phyloP scores from a whole-genome alignment of 2,888 invertebrate genomes.

The Catocala fraxini region DNA sequence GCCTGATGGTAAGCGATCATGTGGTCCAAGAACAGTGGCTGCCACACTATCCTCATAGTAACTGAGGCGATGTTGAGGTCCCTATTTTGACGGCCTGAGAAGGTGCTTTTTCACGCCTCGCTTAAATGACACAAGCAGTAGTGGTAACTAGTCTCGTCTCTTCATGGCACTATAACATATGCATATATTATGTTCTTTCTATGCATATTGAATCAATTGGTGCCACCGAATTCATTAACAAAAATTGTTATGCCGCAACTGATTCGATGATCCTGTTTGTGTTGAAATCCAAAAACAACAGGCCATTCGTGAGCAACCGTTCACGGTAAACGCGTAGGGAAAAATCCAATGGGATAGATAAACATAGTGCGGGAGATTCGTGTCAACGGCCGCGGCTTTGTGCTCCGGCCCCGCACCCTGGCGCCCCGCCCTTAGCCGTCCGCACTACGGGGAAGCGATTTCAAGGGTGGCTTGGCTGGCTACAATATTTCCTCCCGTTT shows the following conservation, averaged over 20 bases:
- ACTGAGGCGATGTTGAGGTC: too few relatives aligned
- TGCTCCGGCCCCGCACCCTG: conserved; percentile 57
- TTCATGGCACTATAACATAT: too few relatives aligned
- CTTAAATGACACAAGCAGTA: too few relatives aligned
- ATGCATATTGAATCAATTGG: too few relatives aligned
- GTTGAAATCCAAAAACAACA: conserved; percentile 68
- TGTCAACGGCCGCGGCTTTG: conserved; percentile 84
- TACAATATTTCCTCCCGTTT: conserved; percentile 68
- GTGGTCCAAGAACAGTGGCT: too few relatives aligned
- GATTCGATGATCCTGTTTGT: conserved; percentile 52
- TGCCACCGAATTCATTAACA: too few relatives aligned
- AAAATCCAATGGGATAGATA: conserved; percentile 80
- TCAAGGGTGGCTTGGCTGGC: conserved; percentile 76
- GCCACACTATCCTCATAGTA: too few relatives aligned
- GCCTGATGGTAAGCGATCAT: too few relatives aligned
- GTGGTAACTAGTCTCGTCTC: too few relatives aligned
- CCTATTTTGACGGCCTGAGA: too few relatives aligned
- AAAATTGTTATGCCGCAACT: conserved; percentile 19
- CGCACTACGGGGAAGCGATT: conserved; percentile 73
- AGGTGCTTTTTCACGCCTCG: too few relatives aligned
- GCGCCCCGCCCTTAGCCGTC: conserved; percentile 55
- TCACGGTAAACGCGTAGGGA: conserved; percentile 73
- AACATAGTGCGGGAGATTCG: conserved; percentile 81
- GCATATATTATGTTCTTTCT: too few relatives aligned
- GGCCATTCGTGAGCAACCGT: conserved; percentile 71